phyloP scores from a whole-genome alignment of 2,113 vertebrate genomes.

The Charina bottae region DNA sequence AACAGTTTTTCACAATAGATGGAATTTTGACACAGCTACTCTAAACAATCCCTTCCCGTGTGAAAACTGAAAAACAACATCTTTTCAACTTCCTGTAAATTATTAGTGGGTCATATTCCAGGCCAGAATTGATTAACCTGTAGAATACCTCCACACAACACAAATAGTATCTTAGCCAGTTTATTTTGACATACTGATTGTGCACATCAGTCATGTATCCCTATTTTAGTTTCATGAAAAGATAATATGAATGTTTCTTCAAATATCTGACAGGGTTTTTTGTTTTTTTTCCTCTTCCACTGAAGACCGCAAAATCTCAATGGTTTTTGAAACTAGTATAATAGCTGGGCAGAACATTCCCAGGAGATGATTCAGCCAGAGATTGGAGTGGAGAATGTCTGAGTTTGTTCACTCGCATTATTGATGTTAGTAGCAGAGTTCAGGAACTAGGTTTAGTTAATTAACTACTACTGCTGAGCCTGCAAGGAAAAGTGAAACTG shows the following conservation, averaged over 20 bases:
- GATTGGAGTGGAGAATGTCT: background rate
- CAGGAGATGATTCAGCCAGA: background rate
- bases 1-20: background rate
- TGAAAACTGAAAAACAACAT: background rate
- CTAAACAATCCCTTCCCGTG: background rate
- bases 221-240: slow-evolving; percentile 7
- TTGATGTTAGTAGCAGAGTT: slow-evolving; percentile 7
- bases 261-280: background rate
- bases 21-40: background rate
- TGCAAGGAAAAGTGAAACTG: background rate
- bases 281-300: background rate
- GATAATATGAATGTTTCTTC: slow-evolving; percentile 1
- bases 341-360: background rate
- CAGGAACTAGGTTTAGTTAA: background rate
- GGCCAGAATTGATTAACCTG: background rate
- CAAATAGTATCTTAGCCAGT: background rate
- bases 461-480: background rate
- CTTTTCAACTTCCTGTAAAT: background rate
- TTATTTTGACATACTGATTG: background rate
- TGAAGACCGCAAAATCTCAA: background rate
- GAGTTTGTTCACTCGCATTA: slow-evolving; percentile 1
- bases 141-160: background rate
- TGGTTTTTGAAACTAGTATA: background rate
- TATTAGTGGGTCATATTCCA: background rate
- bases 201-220: background rate